Base-by-base conservation (phyloP, 1,140 invertebrate genomes). In the Drosophila melanogaster region DNA sequence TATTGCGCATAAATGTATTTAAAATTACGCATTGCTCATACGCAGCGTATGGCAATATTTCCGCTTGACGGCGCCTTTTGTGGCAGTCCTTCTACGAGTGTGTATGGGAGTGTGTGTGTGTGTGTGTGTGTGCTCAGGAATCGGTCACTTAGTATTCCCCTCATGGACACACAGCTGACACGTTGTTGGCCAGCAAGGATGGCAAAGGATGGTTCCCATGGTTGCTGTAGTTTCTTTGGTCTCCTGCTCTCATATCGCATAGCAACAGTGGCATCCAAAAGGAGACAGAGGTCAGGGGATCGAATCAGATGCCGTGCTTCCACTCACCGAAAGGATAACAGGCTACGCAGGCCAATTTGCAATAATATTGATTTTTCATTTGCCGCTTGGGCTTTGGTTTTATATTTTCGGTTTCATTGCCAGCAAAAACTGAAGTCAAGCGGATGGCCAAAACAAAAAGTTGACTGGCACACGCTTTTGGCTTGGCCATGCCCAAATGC, bases 21-120 rank as follows among this genome's bases (percentile, higher is more conserved):
- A 87, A 87, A 86, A 86, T 86, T 83, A 86, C 83, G 84, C 83
- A 89, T 86, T 86, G 75, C 81, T 86, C 81, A 86, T 86, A 87
- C 83, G 83, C 83, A 79, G 75, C 83, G 83, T 86, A 87, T 86
- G 83, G 79, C 83, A 80, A 85, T 85, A 85, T 85, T 85, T 85
- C 62, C 81, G 81, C 81, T 85, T 69, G 46, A 73, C 61, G 30
- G 81, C 58, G 57, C 44, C 79, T 77, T 77, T 74, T 85, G 79
- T 69, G 73, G 49, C 15, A 19, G n/a, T 12, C 26, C 2, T 19
- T 37, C 54, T 22, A 10, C 30, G 24, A 26, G 22, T 24, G 14
- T 60, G n/a, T n/a, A 26, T 22, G 35, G 3, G n/a, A 12, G 22
- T 17, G 22, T 12, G 14, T 30, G 46, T 19, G 14, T 40, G 19